Conservation (phyloP, 2,888 invertebrate species). For the Acanthosepion esculentum region DNA sequence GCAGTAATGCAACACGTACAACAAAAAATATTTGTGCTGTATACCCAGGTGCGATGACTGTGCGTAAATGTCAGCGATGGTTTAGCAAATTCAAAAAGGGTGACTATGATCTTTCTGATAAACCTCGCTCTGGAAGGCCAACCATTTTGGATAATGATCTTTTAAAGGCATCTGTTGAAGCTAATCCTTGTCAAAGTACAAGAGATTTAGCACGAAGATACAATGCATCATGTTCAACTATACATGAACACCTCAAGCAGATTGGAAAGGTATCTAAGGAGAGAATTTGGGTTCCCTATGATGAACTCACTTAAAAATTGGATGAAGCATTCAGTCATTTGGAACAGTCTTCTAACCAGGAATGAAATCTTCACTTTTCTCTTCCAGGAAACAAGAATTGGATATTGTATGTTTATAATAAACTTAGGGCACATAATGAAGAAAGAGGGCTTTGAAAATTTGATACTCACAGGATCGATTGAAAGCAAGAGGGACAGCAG, state of each 20-base stretch:
- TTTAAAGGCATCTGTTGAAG: neutral
- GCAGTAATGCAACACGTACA: neutral
- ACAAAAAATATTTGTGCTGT: conserved; percentile 24
- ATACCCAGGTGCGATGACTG: neutral
- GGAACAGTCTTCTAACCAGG: neutral
- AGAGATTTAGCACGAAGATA: neutral
- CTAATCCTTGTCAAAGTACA: neutral
- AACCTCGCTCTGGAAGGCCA: neutral
- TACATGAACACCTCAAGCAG: conserved; percentile 14
- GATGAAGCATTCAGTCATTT: neutral
- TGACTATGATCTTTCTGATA: neutral
- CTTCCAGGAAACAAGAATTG: neutral
- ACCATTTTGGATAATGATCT: neutral
- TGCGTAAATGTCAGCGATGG: conserved; percentile 35
- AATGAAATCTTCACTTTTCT: neutral
- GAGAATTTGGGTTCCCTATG: neutral
- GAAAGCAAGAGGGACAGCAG: too few relatives aligned
- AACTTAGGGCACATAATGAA: neutral
- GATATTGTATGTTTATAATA: neutral
- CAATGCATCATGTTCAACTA: neutral
- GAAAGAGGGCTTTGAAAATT: too few relatives aligned
- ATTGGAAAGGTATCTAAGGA: neutral
- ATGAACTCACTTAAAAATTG: neutral
- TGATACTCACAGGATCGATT: too few relatives aligned
- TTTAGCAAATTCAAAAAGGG: conserved; percentile 13